Base-by-base conservation (phyloP, 37 sponge, comb jelly and placozoan species). In the Beroe ovata region DNA sequence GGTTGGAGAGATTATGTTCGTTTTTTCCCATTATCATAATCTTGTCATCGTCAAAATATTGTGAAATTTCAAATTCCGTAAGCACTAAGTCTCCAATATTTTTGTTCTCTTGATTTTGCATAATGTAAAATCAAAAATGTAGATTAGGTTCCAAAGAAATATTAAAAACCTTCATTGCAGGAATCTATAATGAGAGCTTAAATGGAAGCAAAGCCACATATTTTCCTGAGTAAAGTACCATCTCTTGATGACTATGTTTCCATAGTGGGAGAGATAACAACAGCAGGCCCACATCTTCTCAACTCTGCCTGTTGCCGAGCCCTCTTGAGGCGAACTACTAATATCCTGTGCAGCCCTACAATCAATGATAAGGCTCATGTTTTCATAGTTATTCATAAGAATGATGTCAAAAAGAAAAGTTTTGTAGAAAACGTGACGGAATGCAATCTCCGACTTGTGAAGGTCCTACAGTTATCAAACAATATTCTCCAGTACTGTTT, bases 251-350 rank as follows among this genome's bases (percentile, higher is more conserved):
- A 77, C 28, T 77, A 42, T 77, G 84, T 77, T 19, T 42, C 84
- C n/a, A 39, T 77, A 21, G 18, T 40, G 14, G 84, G 54, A 14
- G 47, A 77, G 54, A 36, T 42, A 40, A 77, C 84, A 33, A 77
- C 84, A 16, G 20, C 47, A 1, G 84, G 84, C 3, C 84, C 84
- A 22, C 84, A 77, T 23, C 84, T 77, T 40, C 84, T 77, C 29
- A 77, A 77, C 28, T 77, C 36, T 41, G 84, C 84, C 0, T 77
- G 84, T 77, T 77, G 54, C n/a, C 41, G 84, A 77, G 84, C 84
- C 38, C 84, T 77, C 35, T 35, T 77, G 8, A 38, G 54, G 2
- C 3, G 54, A 41, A 26, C 84, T 23, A 16, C 41, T 23, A 77
- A 77, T 23, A 16, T 77, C 28, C 84, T 77, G 2, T 40, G 54